A percentile compares a stretch with the other conserved stretches of the same genome.
Evolutionary conservation across 2,888 invertebrate species (phyloP).

Genomic region (Cerastoderma edule): DNA sequence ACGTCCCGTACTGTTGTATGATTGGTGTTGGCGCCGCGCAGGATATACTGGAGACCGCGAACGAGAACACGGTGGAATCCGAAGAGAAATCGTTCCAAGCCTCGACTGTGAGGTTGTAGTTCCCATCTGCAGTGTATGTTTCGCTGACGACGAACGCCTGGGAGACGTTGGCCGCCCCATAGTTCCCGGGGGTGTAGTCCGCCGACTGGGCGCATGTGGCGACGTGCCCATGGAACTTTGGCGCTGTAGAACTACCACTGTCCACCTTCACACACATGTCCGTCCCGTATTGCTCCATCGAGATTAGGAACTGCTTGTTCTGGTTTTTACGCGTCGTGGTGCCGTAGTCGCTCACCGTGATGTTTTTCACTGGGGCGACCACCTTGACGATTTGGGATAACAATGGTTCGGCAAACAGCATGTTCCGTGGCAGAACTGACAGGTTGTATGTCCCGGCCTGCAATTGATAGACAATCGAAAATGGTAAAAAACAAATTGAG

Average conservation of each 20-base stretch:
- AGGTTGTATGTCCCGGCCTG: constrained; percentile 50
- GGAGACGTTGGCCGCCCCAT: constrained; percentile 1
- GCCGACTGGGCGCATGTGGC: constrained; percentile 39
- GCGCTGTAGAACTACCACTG: constrained; percentile 63
- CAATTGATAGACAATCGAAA: no score
- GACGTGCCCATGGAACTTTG: constrained; percentile 54
- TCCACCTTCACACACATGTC: constrained; percentile 72
- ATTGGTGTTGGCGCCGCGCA: constrained; percentile 71
- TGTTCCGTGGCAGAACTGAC: constrained; percentile 51
- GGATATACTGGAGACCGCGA: constrained; percentile 67
- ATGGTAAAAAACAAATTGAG: background rate
- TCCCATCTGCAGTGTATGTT: constrained; percentile 46
- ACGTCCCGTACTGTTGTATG: constrained; percentile 59
- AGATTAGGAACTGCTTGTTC: constrained; percentile 62
- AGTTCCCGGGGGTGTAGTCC: constrained; percentile 3
- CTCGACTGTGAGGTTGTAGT: constrained; percentile 44
- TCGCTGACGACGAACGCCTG: constrained; percentile 34
- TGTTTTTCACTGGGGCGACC: constrained; percentile 52
- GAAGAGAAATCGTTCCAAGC: constrained; percentile 59
- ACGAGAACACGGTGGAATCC: constrained; percentile 23
- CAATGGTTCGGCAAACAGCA: constrained; percentile 27
- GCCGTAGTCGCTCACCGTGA: constrained; percentile 49
- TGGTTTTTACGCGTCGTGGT: constrained; percentile 47
- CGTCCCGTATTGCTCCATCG: constrained; percentile 66
- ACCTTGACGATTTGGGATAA: constrained; percentile 41